These are phyloP conservation scores for Apostichopus japonicus DNA, from an alignment of 35 echinoderm and acorn worm genomes.

Conservation along the genomic window DNA sequence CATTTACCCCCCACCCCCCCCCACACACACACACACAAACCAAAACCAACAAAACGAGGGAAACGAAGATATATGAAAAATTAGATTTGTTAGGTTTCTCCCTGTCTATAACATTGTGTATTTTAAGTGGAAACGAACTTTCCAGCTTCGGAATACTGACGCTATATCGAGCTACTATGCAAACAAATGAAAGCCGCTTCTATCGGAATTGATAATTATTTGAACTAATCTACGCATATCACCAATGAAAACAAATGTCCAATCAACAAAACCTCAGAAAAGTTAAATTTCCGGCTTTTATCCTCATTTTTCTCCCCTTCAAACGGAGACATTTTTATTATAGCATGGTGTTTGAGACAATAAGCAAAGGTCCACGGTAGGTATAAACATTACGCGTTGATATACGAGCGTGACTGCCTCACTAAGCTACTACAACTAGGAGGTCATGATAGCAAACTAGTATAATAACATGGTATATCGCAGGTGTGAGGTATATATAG, in stretches of 20 bases:
- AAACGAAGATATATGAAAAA: too few relatives aligned
- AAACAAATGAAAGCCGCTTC: slow-evolving; percentile 5
- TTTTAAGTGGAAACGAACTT: slow-evolving; percentile 5
- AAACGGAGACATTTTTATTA: slow-evolving; percentile 26
- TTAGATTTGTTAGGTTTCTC: too few relatives aligned
- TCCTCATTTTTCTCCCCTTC: not conserved
- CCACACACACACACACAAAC: too few relatives aligned
- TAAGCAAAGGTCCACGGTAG: not conserved
- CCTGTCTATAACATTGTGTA: not conserved
- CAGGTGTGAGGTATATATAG: too few relatives aligned
- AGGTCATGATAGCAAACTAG: not conserved
- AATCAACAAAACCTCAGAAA: slow-evolving; percentile 21
- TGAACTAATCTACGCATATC: slow-evolving; percentile 16
- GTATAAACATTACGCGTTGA: not conserved
- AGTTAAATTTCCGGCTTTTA: slow-evolving; percentile 27
- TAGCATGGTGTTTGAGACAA: slow-evolving; percentile 41
- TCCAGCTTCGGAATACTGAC: not conserved
- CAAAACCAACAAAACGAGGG: too few relatives aligned
- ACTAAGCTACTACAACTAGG: not conserved
- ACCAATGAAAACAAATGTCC: slow-evolving; percentile 35
- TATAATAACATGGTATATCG: too few relatives aligned
- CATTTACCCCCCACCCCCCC: too few relatives aligned
- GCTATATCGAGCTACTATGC: not conserved
- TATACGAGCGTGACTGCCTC: not conserved
- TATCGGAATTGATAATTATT: not conserved